Evolutionary conservation across 1,140 invertebrate genomes (phyloP).

Genomic region (Chrysomallon squamiferum): DNA sequence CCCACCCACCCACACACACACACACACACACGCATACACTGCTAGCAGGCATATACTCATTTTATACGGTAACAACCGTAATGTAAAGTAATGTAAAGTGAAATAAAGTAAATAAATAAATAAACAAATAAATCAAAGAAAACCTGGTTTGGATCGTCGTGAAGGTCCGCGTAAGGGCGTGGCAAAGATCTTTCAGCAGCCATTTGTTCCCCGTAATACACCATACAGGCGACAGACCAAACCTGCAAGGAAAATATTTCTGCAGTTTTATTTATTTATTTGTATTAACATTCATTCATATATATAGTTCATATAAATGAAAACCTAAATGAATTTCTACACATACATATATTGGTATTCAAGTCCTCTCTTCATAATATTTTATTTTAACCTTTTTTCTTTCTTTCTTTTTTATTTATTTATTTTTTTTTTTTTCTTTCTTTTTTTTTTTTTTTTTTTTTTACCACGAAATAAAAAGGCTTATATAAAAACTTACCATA

Average conservation of each 20-base stretch:
- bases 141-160: conserved; percentile 52
- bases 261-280: neutral
- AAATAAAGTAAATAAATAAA: no score
- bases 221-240: conserved; percentile 42
- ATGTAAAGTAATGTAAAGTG: no score
- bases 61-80: no score
- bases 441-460: neutral
- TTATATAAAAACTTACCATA: conserved; percentile 41
- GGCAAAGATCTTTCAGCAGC: conserved; percentile 39
- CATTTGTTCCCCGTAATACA: conserved; percentile 53
- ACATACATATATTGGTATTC: neutral
- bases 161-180: conserved; percentile 48
- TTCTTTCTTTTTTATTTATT: no score
- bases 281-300: neutral
- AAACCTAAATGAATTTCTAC: neutral
- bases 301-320: neutral
- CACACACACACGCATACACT: no score
- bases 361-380: neutral
- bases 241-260: conserved; percentile 26
- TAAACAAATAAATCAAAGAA: neutral
- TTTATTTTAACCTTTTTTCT: neutral
- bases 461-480: no score
- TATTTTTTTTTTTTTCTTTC: no score
- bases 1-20: no score
- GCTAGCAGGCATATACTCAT: no score